Base-by-base conservation (phyloP, 1,140 invertebrate genomes). In the Pogonomyrmex barbatus region DNA sequence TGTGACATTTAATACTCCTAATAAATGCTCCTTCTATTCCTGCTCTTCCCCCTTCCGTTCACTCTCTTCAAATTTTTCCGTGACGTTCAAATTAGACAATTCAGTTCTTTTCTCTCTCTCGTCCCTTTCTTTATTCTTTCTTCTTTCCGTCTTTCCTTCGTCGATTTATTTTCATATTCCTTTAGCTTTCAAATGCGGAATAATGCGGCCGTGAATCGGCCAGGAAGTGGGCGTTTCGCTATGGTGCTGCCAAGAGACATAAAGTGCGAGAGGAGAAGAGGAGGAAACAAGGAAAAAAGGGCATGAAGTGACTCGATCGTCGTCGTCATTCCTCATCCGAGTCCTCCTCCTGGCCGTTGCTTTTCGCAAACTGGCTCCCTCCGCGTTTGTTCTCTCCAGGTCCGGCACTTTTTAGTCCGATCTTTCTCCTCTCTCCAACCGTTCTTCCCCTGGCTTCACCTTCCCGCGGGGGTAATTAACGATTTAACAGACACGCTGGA, bases 401-500 rank as follows among this genome's bases (percentile, higher is more conserved):
- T 71, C 24, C 39, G 10, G 9, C 52, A 58, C 24, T 82, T 73
- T 60, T 83, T 73, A 47, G 30, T 76, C 9, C 9, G 58, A 62
- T 50, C 56, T 78, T 45, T 5, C 30, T 82, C 17, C 75, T 67
- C n/a, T 56, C 5, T 42, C 42, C 56, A n/a, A n/a, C 33, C 30
- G n/a, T 12, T 39, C 24, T 77, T 65, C 42, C 56, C 65, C 14
- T n/a, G 33, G 42, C 47, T n/a, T 79, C 45, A 54, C 45, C 45
- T 82, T 77, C 45, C 42, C 56, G 52, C 71, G 58, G 65, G 88
- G 86, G 87, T 92, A 94, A 94, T 94, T 93, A 94, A 92, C 91
- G 91, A 94, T 95, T 94, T 93, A 94, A 93, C 92, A 91, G 92
- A 92, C 92, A 90, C 91, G 89, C 87, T 89, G 89, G 68, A 92